phyloP scores from a whole-genome alignment of 2,888 invertebrate genomes.

The Parnassius apollo region DNA sequence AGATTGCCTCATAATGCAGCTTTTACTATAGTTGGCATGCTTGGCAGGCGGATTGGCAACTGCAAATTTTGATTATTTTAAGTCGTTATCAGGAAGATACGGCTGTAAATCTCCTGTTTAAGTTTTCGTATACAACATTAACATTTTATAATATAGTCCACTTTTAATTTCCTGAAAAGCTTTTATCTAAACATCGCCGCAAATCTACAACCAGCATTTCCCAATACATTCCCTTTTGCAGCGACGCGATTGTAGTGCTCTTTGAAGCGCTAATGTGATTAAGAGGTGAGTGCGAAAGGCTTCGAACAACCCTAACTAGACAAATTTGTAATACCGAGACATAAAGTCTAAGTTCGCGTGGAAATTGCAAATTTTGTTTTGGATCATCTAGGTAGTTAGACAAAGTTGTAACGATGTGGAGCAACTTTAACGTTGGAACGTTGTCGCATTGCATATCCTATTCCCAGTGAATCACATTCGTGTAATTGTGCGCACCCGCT shows the following conservation, averaged over 20 bases:
- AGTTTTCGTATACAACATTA: too few species aligned
- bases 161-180: conserved; percentile 8
- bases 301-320: conserved; percentile 36
- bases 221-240: conserved; percentile 24
- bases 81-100: too few species aligned
- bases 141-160: too few species aligned
- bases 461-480: conserved; percentile 49
- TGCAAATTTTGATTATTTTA: too few species aligned
- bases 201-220: conserved; percentile 13
- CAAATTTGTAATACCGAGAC: conserved; percentile 1
- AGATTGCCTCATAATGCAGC: too few species aligned
- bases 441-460: conserved; percentile 39
- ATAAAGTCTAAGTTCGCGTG: neutral
- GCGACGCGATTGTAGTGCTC: conserved; percentile 39
- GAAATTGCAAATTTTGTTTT: conserved; percentile 3
- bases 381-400: neutral
- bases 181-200: neutral
- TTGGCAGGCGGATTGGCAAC: too few species aligned
- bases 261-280: conserved; percentile 51
- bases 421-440: conserved; percentile 43
- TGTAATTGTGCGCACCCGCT: conserved; percentile 54
- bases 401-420: conserved; percentile 45
- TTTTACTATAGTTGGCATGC: too few species aligned
- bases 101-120: too few species aligned
- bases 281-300: conserved; percentile 45